Base-by-base conservation (phyloP, 2,113 vertebrate genomes). In the Perccottus glenii region DNA sequence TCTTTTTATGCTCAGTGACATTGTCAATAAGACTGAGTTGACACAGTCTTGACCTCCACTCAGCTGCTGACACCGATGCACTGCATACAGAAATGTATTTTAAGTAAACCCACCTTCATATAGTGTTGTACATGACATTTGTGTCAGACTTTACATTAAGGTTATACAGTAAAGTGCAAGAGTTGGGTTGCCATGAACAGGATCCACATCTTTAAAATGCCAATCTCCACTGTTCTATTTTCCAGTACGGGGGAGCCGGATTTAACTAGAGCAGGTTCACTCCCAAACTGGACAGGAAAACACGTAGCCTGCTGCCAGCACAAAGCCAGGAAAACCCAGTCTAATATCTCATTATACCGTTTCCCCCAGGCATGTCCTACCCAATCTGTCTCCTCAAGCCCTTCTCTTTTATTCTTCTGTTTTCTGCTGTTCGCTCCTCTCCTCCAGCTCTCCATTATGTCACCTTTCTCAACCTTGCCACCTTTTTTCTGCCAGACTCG, bases 261-360 rank as follows among this genome's bases (percentile, higher is more conserved):
- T 78, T 75, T 43, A 72, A 73, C 80, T 52, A 65, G 73, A 70
- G 11, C 67, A 63, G 67, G 64, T 69, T 80, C 70, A 77, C 38
- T 73, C 48, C 70, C 57, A 77, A 72, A 64, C 73, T 67, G 83
- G 80, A 78, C 78, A 70, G 69, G 74, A 67, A 70, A 70, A 43
- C 73, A 52, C 79, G 60, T 16, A 76, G 60, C 60, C 62, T 35
- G 63, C 82, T 86, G 74, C 80, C 72, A 81, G 73, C 69, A 35
- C 59, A 45, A 70, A 75, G 70, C 59, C 9, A 58, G 73, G 52
- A 64, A 0, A 59, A 73, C 78, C 77, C 57, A 42, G 72, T 60
- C 70, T 79, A 89, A 73, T 72, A 68, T 85, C 85, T 85, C 78
- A 85, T 89, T 85, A 85, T 79, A 55, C 68, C 72, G 47, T 77